phyloP scores from a whole-genome alignment of 1,140 invertebrate genomes.

The Oryctes rhinoceros region DNA sequence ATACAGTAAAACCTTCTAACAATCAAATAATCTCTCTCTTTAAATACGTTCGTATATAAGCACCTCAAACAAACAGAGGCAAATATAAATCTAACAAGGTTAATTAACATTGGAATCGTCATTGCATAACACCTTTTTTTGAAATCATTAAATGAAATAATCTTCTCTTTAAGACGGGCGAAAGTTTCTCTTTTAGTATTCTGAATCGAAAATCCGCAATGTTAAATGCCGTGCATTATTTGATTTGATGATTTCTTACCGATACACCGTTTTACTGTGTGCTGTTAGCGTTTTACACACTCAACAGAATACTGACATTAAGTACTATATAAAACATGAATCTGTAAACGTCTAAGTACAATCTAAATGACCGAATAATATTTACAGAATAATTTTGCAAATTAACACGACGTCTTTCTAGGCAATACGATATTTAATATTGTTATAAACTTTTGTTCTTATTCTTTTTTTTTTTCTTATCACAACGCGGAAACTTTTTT shows the following conservation, averaged over 20 bases:
- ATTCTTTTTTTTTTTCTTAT: conserved; percentile 44
- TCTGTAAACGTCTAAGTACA: conserved; percentile 38
- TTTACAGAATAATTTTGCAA: conserved; percentile 49
- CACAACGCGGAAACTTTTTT: conserved; percentile 46
- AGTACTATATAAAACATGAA: conserved; percentile 36
- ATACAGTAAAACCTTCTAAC: conserved; percentile 28
- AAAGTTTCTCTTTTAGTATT: too few relatives aligned
- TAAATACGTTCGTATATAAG: neutral
- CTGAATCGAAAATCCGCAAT: too few relatives aligned
- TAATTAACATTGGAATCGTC: too few relatives aligned
- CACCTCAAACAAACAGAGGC: conserved; percentile 31
- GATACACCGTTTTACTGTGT: conserved; percentile 39
- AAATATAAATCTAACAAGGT: conserved; percentile 2
- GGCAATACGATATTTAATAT: conserved; percentile 40
- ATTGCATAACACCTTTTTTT: too few relatives aligned
- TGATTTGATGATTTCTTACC: conserved; percentile 8
- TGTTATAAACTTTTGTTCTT: conserved; percentile 39
- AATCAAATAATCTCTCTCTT: neutral
- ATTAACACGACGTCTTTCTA: conserved; percentile 6
- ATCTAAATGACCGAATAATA: conserved; percentile 48
- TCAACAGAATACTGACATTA: conserved; percentile 28
- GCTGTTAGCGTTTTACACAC: neutral
- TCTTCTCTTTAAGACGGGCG: too few relatives aligned
- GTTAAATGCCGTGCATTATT: too few relatives aligned
- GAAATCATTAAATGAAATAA: neutral